Evolutionary conservation across 2,797 vertebrate species (phyloP).

Genomic region (Paratrypauchen microcephalus): DNA sequence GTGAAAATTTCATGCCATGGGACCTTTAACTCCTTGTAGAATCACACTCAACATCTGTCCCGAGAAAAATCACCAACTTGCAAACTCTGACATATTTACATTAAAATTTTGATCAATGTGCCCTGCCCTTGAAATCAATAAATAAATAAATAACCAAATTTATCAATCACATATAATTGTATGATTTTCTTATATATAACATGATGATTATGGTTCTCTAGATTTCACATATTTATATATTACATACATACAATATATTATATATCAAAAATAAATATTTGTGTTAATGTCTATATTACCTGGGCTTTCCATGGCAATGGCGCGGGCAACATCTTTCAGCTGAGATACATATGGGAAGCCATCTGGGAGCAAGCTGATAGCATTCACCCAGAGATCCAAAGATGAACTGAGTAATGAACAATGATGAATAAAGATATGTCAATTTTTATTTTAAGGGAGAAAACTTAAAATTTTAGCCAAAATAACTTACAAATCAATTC

Average conservation of each 20-base stretch:
- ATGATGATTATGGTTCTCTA: not conserved
- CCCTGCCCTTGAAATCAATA: not conserved
- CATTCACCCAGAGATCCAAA: constrained; percentile 53
- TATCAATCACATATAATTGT: not conserved
- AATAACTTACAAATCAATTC: constrained; percentile 50
- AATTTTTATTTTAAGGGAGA: not conserved
- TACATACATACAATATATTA: too few relatives aligned
- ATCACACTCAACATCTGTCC: too few relatives aligned
- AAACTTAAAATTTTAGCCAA: not conserved
- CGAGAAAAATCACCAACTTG: too few relatives aligned
- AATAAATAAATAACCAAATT: not conserved
- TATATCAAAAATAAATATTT: not conserved
- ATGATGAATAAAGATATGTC: not conserved
- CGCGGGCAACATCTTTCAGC: constrained; percentile 60
- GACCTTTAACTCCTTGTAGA: too few relatives aligned
- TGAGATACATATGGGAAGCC: constrained; percentile 54
- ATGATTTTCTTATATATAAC: not conserved
- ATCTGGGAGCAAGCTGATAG: constrained; percentile 58
- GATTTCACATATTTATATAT: not conserved
- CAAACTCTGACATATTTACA: too few relatives aligned
- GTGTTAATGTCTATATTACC: constrained; percentile 54
- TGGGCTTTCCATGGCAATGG: constrained; percentile 64
- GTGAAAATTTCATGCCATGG: too few relatives aligned
- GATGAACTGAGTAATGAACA: constrained; percentile 49
- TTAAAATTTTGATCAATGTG: too few relatives aligned